Evolutionary conservation across 1,140 invertebrate genomes (phyloP), one percentile per base, ranked within the genome.

Genomic region (Geopemphigus sp.): DNA sequence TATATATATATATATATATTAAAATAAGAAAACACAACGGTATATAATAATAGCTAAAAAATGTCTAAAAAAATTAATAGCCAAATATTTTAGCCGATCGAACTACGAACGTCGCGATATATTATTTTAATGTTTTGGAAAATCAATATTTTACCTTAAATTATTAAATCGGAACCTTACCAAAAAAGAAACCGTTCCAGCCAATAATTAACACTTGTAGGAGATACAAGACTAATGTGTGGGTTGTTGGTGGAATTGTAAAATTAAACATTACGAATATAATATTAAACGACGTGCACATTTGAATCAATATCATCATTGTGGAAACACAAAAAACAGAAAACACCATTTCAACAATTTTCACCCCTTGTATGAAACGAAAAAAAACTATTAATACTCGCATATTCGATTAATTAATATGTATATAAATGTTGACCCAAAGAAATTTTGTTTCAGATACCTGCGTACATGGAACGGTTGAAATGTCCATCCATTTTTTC

Each of bases 401-500:
- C 12, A 50, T 50, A 50, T 50, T 50, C 14, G 45, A 66, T 10
- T 1, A 61, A 61, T 19, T 22, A 14, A 47, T 8, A 68, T 24
- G 1, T 39, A 39, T 39, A 8, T 39, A 63, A 1, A 11, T 0
- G 10, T 50, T 12, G 47, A 50, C 8, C 1, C 32, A 45, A n/a
- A 39, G 12, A 45, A 24, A 47, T 29, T 19, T 0, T 53, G 14
- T 29, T n/a, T 26, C 1, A 73, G 22, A 66, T 82, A 84, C 83
- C 83, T 80, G 83, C 82, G 24, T 82, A 81, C 81, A 84, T 83
- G 32, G 81, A 82, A 66, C 83, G 81, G 39, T 82, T 82, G 64
- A 84, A 29, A 24, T 81, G 81, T 45, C 83, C 83, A 29, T 83
- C 82, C 74, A 83, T 80, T 80, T 83, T 83, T 53, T 83, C 83